Evolutionary conservation across 1,140 invertebrate species (phyloP).

Genomic region (Apis cerana): DNA sequence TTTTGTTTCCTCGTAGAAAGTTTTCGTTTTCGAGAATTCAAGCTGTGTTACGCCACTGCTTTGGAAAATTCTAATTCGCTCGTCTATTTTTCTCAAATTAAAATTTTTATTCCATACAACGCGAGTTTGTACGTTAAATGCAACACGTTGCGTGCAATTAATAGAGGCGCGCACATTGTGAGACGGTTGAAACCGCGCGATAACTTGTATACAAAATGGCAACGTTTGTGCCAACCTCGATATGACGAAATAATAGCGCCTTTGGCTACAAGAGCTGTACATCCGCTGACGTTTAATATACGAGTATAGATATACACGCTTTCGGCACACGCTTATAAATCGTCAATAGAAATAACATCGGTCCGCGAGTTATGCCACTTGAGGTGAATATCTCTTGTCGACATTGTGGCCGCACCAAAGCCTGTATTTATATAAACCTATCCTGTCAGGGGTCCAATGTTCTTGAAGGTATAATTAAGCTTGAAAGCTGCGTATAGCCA

Average conservation of each 20-base stretch:
- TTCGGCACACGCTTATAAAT: constrained; percentile 3
- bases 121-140: too few relatives aligned
- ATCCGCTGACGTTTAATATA: constrained; percentile 15
- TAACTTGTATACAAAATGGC: neutral
- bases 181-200: constrained; percentile 14
- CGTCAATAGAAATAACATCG: neutral
- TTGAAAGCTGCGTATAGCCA: neutral
- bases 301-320: neutral
- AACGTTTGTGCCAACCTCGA: constrained; percentile 8
- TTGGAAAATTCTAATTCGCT: neutral
- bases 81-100: neutral
- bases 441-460: constrained; percentile 32
- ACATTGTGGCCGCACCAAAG: constrained; percentile 25
- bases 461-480: constrained; percentile 48
- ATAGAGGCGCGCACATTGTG: neutral
- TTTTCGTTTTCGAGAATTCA: too few relatives aligned
- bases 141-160: neutral
- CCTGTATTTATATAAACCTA: constrained; percentile 52
- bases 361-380: constrained; percentile 30
- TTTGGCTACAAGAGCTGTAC: constrained; percentile 27
- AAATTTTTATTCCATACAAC: too few relatives aligned
- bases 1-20: neutral
- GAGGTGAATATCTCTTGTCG: constrained; percentile 65
- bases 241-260: constrained; percentile 53
- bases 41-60: neutral